Evolutionary conservation across 2,797 vertebrate genomes (phyloP).

Genomic region (Sternotherus odoratus): DNA sequence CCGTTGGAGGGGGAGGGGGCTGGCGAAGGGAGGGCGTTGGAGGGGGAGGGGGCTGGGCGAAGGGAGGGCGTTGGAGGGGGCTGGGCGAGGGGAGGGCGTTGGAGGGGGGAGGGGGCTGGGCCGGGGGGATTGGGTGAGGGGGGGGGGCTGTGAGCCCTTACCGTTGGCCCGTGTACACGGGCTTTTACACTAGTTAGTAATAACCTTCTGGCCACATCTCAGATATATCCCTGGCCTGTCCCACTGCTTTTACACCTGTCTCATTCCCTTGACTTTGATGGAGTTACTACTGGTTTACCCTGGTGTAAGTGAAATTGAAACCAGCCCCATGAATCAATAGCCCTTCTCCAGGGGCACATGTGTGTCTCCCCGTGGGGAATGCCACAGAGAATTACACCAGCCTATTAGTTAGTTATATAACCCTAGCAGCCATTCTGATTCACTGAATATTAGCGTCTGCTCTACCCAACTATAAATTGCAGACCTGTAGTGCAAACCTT

Average conservation of each 20-base stretch:
- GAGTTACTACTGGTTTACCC: accelerated
- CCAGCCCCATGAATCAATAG: not conserved
- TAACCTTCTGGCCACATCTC: not conserved
- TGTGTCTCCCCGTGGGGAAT: not conserved
- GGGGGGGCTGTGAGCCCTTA: no score
- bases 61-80: no score
- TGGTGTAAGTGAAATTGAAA: not conserved
- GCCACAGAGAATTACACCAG: not conserved
- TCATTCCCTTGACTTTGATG: not conserved
- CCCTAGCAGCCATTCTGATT: not conserved
- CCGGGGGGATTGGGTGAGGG: no score
- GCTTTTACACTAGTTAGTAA: no score
- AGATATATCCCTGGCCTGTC: not conserved
- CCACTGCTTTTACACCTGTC: not conserved
- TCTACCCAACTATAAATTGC: not conserved
- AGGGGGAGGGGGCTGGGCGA: no score
- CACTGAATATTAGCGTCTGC: not conserved
- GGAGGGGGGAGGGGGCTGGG: no score
- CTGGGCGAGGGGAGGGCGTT: no score
- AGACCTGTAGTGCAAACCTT: not conserved
- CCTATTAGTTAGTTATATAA: not conserved
- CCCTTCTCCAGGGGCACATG: not conserved
- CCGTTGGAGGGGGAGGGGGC: no score
- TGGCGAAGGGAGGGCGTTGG: no score
- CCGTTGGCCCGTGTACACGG: no score